Conservation (phyloP, 2,113 vertebrate species). For the Ivindomyrus marchei region DNA sequence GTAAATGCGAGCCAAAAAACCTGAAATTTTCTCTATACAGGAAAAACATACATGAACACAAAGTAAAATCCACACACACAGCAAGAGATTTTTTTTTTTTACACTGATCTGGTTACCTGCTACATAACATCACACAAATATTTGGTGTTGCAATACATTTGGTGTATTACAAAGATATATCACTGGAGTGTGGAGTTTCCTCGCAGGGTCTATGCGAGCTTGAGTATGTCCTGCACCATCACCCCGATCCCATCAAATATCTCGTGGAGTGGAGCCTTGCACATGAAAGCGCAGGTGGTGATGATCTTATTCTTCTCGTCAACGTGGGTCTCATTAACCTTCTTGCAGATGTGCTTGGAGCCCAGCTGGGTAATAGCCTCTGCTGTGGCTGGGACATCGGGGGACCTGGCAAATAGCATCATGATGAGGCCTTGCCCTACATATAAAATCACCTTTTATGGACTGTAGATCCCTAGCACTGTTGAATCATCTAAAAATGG, state of each 20-base stretch:
- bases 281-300: conserved; percentile 70
- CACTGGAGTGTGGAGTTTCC: background rate
- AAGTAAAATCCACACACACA: background rate
- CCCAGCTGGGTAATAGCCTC: conserved; percentile 59
- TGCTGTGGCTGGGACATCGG: conserved; percentile 58
- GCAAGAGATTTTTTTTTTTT: background rate
- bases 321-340: conserved; percentile 62
- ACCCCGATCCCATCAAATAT: conserved; percentile 63
- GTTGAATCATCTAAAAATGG: background rate
- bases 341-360: conserved; percentile 63
- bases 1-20: background rate
- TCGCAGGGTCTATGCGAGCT: conserved; percentile 46
- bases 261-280: conserved; percentile 62
- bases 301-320: conserved; percentile 65
- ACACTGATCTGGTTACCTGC: background rate
- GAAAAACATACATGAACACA: background rate
- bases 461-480: background rate
- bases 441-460: background rate
- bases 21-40: background rate
- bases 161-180: background rate
- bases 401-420: conserved; percentile 53
- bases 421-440: background rate
- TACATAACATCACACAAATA: background rate
- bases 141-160: background rate
- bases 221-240: conserved; percentile 63